Percentiles rank a stretch among this genome's conserved stretches.
phyloP scores from a whole-genome alignment of 2,113 vertebrate species.

The Malurus alboscapulatus region DNA sequence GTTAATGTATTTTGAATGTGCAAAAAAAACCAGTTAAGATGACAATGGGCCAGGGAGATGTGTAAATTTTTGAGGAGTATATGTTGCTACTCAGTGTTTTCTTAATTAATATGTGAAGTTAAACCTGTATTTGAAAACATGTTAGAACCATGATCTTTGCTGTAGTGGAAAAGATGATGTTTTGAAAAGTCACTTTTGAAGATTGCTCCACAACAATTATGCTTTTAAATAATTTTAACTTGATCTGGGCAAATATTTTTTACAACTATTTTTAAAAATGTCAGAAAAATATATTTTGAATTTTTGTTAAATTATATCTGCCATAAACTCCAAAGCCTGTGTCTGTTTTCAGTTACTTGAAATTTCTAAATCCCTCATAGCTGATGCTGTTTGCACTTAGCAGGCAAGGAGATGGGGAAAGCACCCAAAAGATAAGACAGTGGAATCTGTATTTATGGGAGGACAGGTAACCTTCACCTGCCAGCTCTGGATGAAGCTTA shows the following conservation, averaged over 20 bases:
- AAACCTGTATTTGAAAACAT: background rate
- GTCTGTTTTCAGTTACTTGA: background rate
- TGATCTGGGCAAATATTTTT: background rate
- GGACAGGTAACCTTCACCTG: background rate
- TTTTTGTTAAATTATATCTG: slow-evolving; percentile 11
- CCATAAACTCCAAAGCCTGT: background rate
- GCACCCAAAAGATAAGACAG: background rate
- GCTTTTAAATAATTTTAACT: slow-evolving; percentile 8
- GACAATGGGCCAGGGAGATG: background rate
- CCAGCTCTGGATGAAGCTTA: background rate
- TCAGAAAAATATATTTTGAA: slow-evolving; percentile 3
- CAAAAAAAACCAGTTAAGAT: background rate
- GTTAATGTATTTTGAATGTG: background rate
- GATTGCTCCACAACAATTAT: background rate
- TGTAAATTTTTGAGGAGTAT: background rate
- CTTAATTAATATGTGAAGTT: background rate
- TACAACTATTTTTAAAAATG: background rate
- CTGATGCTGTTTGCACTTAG: background rate
- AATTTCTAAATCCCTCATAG: background rate
- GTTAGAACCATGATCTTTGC: background rate
- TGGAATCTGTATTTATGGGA: background rate
- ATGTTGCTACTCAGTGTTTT: background rate
- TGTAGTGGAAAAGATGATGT: background rate
- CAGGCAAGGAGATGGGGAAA: background rate
- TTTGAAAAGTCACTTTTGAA: background rate